Evolutionary conservation across 2,888 invertebrate genomes (phyloP).

Genomic region (Hetaerina titia): DNA sequence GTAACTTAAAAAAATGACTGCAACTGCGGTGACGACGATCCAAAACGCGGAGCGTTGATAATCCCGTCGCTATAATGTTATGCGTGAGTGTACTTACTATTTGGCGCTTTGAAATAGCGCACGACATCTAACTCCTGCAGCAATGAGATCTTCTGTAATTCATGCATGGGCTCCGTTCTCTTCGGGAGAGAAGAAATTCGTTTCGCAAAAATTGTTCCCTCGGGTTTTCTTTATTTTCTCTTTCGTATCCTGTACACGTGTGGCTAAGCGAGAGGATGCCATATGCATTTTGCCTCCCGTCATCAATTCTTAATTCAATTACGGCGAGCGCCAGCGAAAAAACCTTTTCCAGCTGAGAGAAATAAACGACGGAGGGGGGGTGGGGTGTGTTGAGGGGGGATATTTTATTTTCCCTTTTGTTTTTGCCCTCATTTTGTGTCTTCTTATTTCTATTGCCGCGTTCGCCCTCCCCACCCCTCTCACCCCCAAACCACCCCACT

Average conservation of each 20-base stretch:
- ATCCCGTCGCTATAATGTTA: neutral
- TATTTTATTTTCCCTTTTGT: constrained; percentile 44
- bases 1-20: neutral
- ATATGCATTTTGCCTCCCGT: constrained; percentile 66
- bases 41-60: neutral
- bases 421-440: constrained; percentile 48
- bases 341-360: neutral
- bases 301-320: constrained; percentile 67
- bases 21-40: neutral
- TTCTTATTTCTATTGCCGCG: constrained; percentile 2
- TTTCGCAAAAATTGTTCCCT: constrained; percentile 65
- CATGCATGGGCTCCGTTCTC: constrained; percentile 59
- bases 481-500: neutral
- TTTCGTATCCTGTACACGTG: constrained; percentile 60
- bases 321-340: constrained; percentile 44
- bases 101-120: neutral
- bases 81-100: neutral
- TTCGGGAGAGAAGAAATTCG: neutral
- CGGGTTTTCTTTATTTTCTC: constrained; percentile 64
- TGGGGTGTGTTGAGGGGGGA: neutral
- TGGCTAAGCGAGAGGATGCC: constrained; percentile 44
- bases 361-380: neutral
- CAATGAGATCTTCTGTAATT: constrained; percentile 45
- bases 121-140: neutral
- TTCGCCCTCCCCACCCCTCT: neutral